These are phyloP conservation scores for Tribolium freemani DNA, from an alignment of 2,888 invertebrate species.

Conservation along the genomic window DNA sequence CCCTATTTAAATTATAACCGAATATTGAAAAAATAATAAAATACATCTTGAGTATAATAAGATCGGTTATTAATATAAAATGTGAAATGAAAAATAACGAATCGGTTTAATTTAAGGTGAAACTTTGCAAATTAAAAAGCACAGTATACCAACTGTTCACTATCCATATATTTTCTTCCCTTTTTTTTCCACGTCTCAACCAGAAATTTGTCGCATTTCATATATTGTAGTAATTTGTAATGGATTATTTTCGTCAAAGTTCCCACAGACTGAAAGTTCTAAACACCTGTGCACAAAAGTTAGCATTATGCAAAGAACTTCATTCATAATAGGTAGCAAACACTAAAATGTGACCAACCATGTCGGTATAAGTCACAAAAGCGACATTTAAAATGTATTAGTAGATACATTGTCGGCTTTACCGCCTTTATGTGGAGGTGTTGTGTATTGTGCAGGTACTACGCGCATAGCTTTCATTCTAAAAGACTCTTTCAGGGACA, in stretches of 20 bases:
- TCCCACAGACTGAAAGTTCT: conserved; percentile 21
- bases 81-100: too few relatives aligned
- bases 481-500: conserved; percentile 2
- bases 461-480: conserved; percentile 32
- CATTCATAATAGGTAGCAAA: conserved; percentile 27
- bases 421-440: conserved; percentile 29
- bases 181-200: too few relatives aligned
- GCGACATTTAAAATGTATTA: conserved; percentile 55
- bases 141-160: too few relatives aligned
- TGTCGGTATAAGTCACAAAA: conserved; percentile 42
- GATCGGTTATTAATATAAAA: too few relatives aligned
- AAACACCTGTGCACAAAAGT: conserved; percentile 41
- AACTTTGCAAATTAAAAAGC: too few relatives aligned
- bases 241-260: conserved; percentile 11
- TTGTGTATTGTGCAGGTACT: conserved; percentile 30
- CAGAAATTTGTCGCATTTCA: too few relatives aligned
- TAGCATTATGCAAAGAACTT: conserved; percentile 37
- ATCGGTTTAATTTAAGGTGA: too few relatives aligned
- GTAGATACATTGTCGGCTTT: conserved; percentile 43
- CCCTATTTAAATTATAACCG: too few relatives aligned
- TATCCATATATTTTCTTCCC: too few relatives aligned
- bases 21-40: too few relatives aligned
- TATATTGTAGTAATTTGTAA: not conserved
- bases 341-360: conserved; percentile 17
- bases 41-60: too few relatives aligned